Conservation (phyloP, 2,797 vertebrate species). For the Oreochromis grahami region DNA sequence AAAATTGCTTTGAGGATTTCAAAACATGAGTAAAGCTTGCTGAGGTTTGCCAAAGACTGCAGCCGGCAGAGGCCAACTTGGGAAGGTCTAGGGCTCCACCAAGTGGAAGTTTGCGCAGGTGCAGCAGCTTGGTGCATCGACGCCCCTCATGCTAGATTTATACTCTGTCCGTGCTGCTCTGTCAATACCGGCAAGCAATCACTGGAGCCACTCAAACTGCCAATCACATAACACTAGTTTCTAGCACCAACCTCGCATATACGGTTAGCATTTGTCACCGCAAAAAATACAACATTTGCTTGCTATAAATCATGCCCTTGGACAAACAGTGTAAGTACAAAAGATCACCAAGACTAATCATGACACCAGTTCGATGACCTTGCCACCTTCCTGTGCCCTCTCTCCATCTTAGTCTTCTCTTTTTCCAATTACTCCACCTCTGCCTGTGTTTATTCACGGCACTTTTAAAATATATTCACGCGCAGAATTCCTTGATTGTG, state of each 20-base stretch:
- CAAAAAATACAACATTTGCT: neutral
- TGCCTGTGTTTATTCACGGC: neutral
- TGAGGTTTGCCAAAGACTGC: constrained; percentile 59
- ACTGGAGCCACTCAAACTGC: constrained; percentile 53
- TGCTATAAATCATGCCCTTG: neutral
- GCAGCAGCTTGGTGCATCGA: constrained; percentile 33
- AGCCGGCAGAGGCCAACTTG: neutral
- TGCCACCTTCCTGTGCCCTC: constrained; percentile 7
- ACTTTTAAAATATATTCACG: neutral
- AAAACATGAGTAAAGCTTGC: constrained; percentile 65
- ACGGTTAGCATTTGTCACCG: neutral
- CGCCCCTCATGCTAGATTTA: constrained; percentile 49
- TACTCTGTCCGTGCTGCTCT: constrained; percentile 32
- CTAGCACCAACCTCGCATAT: neutral
- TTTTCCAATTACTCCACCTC: neutral
- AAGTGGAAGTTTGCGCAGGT: constrained; percentile 64
- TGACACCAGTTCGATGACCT: constrained; percentile 35
- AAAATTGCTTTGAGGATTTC: constrained; percentile 66
- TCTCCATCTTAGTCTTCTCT: neutral
- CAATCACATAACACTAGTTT: constrained; percentile 34
- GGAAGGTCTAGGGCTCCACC: constrained; percentile 81
- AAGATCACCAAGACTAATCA: neutral
- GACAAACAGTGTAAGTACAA: neutral
- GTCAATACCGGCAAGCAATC: constrained; percentile 57
- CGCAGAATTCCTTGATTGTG: neutral